Conservation (phyloP, 2,113 vertebrate genomes). For the Prolemur simus region DNA sequence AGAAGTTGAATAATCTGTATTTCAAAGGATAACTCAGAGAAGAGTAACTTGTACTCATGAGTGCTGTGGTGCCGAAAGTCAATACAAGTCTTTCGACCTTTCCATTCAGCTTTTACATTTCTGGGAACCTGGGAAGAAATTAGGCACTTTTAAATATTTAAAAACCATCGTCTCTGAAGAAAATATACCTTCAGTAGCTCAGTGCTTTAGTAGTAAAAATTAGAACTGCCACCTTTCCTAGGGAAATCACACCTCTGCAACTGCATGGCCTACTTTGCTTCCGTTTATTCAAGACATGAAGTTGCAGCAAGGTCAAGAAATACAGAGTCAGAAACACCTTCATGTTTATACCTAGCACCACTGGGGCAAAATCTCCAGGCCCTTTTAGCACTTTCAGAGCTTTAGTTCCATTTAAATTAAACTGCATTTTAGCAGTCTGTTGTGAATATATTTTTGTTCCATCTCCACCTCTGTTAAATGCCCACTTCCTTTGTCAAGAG, state of each 20-base stretch:
- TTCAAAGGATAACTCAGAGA: neutral
- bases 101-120: neutral
- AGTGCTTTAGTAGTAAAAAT: neutral
- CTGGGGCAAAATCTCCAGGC: neutral
- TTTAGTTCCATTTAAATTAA: neutral
- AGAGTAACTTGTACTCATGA: neutral
- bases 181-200: neutral
- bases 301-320: neutral
- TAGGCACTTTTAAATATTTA: slow-evolving; percentile 24
- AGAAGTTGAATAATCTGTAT: neutral
- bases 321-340: neutral
- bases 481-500: neutral
- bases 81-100: neutral
- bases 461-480: neutral
- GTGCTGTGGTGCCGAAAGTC: neutral
- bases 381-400: slow-evolving; percentile 2
- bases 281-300: neutral
- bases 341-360: neutral
- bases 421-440: neutral
- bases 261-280: neutral
- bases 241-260: neutral
- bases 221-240: neutral
- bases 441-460: neutral
- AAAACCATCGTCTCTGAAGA: neutral
- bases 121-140: neutral